Evolutionary conservation across 2,888 invertebrate species (phyloP).

Genomic region (Hirtodrosophila cameraria): DNA sequence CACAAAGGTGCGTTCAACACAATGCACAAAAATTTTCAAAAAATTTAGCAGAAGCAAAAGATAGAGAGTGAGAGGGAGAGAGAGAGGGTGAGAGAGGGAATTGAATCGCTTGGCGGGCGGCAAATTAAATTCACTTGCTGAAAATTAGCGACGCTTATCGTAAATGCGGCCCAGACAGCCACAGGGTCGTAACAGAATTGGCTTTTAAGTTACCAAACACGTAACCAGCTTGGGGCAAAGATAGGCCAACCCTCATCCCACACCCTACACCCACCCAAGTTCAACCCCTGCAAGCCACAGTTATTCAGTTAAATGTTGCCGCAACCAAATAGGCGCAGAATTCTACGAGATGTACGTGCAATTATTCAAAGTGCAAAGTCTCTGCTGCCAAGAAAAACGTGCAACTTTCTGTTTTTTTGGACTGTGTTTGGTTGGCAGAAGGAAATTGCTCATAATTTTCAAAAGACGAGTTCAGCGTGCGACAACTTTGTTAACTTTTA

Average conservation of each 20-base stretch:
- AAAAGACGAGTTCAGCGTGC: conserved; percentile 4
- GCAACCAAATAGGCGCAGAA: conserved; percentile 45
- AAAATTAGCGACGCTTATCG: conserved; percentile 63
- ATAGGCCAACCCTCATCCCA: not conserved
- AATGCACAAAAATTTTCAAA: conserved; percentile 24
- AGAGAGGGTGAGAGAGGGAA: conserved; percentile 28
- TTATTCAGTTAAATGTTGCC: conserved; percentile 35
- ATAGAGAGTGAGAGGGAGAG: not conserved
- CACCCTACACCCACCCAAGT: too few relatives aligned
- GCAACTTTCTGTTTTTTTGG: conserved; percentile 29
- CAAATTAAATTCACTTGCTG: conserved; percentile 63
- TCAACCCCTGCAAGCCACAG: not conserved
- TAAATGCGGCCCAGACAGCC: conserved; percentile 46
- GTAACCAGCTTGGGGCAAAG: conserved; percentile 43
- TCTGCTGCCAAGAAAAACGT: conserved; percentile 26
- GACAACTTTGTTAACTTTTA: conserved; percentile 65
- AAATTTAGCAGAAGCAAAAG: not conserved
- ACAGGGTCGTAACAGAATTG: conserved; percentile 41
- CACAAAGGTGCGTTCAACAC: conserved; percentile 30
- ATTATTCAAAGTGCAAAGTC: conserved; percentile 73
- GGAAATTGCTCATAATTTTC: conserved; percentile 65
- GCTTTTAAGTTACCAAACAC: conserved; percentile 64
- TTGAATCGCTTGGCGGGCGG: conserved; percentile 52
- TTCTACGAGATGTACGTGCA: conserved; percentile 58
- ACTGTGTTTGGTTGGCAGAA: not conserved